These are phyloP conservation scores for Caenorhabditis imperialis DNA, from an alignment of 2,888 invertebrate species.

Conservation along the genomic window DNA sequence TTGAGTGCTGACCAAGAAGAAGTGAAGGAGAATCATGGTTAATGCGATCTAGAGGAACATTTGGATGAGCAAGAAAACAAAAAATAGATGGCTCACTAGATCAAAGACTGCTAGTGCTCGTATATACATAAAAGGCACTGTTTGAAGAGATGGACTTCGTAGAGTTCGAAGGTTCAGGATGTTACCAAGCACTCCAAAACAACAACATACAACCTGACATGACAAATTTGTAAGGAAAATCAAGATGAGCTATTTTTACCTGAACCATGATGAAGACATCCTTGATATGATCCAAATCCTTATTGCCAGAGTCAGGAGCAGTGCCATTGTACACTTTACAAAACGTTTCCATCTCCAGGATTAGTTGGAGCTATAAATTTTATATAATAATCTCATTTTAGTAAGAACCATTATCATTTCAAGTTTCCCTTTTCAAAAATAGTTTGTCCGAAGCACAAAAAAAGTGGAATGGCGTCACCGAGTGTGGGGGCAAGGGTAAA, in stretches of 20 bases:
- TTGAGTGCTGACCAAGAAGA: constrained; percentile 36
- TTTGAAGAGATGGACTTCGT: constrained; percentile 86
- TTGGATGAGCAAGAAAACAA: neutral
- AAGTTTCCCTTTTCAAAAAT: neutral
- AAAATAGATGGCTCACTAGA: constrained; percentile 79
- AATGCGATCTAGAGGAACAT: constrained; percentile 36
- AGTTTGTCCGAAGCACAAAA: neutral
- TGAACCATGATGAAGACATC: constrained; percentile 40
- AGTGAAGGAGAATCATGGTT: constrained; percentile 48
- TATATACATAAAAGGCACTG: constrained; percentile 86
- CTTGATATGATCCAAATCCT: constrained; percentile 21
- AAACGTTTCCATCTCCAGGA: constrained; percentile 51
- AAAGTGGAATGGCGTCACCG: constrained; percentile 17
- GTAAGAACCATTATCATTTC: neutral
- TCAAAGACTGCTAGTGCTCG: constrained; percentile 87
- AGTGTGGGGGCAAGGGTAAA: constrained; percentile 20
- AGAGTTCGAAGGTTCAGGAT: constrained; percentile 86
- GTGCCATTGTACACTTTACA: constrained; percentile 35
- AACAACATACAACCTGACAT: constrained; percentile 66
- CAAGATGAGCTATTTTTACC: constrained; percentile 1
- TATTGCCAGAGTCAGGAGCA: neutral
- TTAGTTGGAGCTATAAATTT: constrained; percentile 36
- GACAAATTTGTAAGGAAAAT: neutral
- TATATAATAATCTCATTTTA: too few relatives aligned
- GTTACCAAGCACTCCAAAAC: constrained; percentile 83